Evolutionary conservation across 2,797 vertebrate species (phyloP), one percentile per base, ranked within the genome.

Genomic region (Choloepus didactylus): DNA sequence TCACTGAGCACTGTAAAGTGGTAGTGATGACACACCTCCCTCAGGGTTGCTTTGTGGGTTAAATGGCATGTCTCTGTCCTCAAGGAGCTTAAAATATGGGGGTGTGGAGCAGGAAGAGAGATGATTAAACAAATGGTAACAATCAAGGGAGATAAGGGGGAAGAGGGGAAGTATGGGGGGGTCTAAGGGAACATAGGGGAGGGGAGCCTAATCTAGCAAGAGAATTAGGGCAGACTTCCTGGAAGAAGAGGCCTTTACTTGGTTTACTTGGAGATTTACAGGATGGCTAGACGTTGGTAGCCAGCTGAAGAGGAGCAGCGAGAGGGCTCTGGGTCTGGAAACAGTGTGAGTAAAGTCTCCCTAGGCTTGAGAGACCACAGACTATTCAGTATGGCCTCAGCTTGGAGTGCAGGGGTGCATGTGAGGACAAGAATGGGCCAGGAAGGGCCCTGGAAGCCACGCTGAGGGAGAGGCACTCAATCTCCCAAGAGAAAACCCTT

Each of bases 131-230:
- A 11, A 2, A 9, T 1, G 3, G 6, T 29, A 54, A 19, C 14
- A 14, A 3, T 67, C 18, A 44, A 44, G 51, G 0, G 9, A 69
- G 56, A 19, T 14, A 21, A 12, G 79, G 41, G 25, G 19, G 19
- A n/a, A 70, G n/a, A 59, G 15, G 51, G 60, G n/a, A 60, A 23
- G 12, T 31, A 4, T 0, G 0, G 0, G 0, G 0, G 41, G 4
- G 6, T 35, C 5, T 21, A 10, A 80, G 72, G 76, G 21, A 69
- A 60, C 56, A 25, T 5, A 54, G 29, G 54, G 12, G 60, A 84
- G 1, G 6, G 35, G 5, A 10, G 19, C 10, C 8, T 31, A 35
- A 76, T 0, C 5, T 31, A 80, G 69, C 23, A n/a, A 56, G 60
- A 0, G 5, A 76, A 87, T 44, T 4, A 5, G n/a, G 56, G 31